Conservation (phyloP, 2,888 invertebrate genomes). For the Phrixothrix hirtus region DNA sequence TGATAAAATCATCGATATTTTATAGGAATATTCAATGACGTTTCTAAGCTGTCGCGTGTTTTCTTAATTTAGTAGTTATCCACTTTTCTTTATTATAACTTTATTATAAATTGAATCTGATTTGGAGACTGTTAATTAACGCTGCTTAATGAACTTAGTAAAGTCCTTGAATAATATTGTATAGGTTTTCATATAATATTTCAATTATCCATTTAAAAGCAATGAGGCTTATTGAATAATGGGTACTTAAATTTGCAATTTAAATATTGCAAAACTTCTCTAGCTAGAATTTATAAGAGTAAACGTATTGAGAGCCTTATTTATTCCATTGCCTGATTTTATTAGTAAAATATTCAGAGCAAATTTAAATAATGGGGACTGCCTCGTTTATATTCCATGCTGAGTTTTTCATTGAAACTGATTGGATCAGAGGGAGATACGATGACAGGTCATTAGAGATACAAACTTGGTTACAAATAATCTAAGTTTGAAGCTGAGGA, state of each 20-base stretch:
- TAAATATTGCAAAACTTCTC: conserved; percentile 31
- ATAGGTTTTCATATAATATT: too few species aligned
- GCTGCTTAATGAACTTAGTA: too few species aligned
- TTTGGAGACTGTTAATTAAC: background rate
- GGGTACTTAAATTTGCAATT: conserved; percentile 32
- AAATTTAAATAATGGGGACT: conserved; percentile 39
- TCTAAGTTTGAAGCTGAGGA: conserved; percentile 32
- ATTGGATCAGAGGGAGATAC: conserved; percentile 37
- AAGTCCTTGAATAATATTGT: too few species aligned
- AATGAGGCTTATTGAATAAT: conserved; percentile 34
- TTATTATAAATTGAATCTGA: background rate
- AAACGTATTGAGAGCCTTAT: conserved; percentile 34
- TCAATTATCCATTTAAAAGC: conserved; percentile 10
- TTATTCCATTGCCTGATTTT: conserved; percentile 37
- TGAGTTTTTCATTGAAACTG: conserved; percentile 40
- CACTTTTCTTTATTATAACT: background rate
- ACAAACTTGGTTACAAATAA: conserved; percentile 36
- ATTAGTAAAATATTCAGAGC: conserved; percentile 33
- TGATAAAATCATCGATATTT: too few species aligned
- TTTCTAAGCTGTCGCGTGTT: too few species aligned
- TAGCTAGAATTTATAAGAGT: conserved; percentile 19
- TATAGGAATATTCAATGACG: too few species aligned
- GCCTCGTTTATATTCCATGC: conserved; percentile 38
- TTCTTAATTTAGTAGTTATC: too few species aligned
- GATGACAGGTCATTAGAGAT: conserved; percentile 39